phyloP scores from a whole-genome alignment of 1,140 invertebrate genomes.

The Drosophila tani region DNA sequence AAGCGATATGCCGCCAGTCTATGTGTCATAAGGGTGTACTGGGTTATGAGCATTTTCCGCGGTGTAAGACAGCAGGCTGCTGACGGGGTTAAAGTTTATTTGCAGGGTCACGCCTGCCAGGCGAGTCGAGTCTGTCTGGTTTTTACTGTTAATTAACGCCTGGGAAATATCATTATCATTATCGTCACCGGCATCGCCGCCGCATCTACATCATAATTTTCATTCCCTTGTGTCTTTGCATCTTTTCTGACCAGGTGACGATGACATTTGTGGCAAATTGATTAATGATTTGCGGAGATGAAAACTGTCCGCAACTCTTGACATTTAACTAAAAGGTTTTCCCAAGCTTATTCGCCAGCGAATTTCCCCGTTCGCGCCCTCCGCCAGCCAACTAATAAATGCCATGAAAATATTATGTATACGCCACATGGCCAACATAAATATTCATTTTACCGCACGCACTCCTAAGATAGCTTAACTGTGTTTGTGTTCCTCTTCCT shows the following conservation, averaged over 20 bases:
- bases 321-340: slow-evolving; percentile 46
- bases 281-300: slow-evolving; percentile 65
- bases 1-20: background rate
- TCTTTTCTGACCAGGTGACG: slow-evolving; percentile 42
- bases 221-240: slow-evolving; percentile 7
- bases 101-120: slow-evolving; percentile 51
- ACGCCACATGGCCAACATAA: slow-evolving; percentile 74
- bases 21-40: no score
- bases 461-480: slow-evolving; percentile 45
- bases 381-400: slow-evolving; percentile 58
- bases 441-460: slow-evolving; percentile 70
- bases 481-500: slow-evolving; percentile 15
- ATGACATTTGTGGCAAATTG: slow-evolving; percentile 57
- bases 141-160: slow-evolving; percentile 66
- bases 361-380: background rate
- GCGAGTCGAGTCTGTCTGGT: slow-evolving; percentile 27
- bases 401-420: slow-evolving; percentile 76
- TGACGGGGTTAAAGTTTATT: slow-evolving; percentile 71
- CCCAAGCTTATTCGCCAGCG: slow-evolving; percentile 6
- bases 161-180: slow-evolving; percentile 36
- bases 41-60: background rate
- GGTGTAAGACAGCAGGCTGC: slow-evolving; percentile 31
- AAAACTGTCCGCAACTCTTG: slow-evolving; percentile 43
- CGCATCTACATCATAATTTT: slow-evolving; percentile 20
- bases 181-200: background rate